These are phyloP conservation scores for Myathropa florea DNA, from an alignment of 2,888 invertebrate genomes.

Conservation along the genomic window DNA sequence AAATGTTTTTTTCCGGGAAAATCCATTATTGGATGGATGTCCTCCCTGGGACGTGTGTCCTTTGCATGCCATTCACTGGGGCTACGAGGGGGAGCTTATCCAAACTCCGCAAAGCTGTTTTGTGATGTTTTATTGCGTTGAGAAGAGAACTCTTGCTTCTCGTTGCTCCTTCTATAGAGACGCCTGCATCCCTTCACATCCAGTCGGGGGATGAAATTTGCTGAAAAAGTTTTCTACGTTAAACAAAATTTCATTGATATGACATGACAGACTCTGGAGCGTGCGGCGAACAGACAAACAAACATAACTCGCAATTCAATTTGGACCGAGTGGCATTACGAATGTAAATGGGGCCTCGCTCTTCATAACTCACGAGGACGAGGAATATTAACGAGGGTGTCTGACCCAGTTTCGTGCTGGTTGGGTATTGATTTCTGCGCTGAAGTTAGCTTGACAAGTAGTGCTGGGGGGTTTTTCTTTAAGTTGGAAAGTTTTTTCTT, in stretches of 20 bases:
- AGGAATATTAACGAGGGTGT: slow-evolving; percentile 30
- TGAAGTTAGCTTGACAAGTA: not conserved
- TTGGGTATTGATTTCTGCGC: slow-evolving; percentile 4
- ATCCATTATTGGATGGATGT: slow-evolving; percentile 45
- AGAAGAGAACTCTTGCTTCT: too few species aligned
- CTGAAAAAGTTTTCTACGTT: not conserved
- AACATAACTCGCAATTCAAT: slow-evolving; percentile 42
- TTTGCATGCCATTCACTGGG: not conserved
- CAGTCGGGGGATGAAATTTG: slow-evolving; percentile 14
- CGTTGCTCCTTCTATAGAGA: not conserved
- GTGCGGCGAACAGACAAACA: slow-evolving; percentile 14
- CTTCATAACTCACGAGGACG: slow-evolving; percentile 29
- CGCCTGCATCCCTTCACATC: not conserved
- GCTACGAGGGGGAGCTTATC: not conserved
- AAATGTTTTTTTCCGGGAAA: slow-evolving; percentile 7
- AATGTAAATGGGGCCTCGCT: slow-evolving; percentile 35
- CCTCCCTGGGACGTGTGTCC: slow-evolving; percentile 7
- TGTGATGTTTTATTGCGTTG: not conserved
- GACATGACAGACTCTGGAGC: not conserved
- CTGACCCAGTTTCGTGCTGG: slow-evolving; percentile 35
- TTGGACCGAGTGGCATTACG: slow-evolving; percentile 38
- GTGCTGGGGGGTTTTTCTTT: not conserved
- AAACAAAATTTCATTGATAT: slow-evolving; percentile 47
- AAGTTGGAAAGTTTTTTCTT: not conserved
- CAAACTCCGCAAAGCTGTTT: slow-evolving; percentile 14